A percentile compares a stretch with the other conserved stretches of the same genome.
phyloP scores from a whole-genome alignment of 2,888 invertebrate species.

The Nymphalis c-album region DNA sequence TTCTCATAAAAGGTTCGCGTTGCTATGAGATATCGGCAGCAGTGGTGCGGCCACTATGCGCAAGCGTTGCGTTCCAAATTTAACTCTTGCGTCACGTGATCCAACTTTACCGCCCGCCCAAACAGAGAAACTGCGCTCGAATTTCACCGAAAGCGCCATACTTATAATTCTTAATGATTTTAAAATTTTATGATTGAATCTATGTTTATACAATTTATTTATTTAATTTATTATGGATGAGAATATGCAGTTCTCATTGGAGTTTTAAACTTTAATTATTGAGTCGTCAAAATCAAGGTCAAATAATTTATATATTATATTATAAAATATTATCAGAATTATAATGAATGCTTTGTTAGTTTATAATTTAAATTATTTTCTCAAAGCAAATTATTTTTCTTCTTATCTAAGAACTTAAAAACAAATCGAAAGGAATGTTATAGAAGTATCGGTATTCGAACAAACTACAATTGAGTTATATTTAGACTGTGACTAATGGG shows the following conservation, averaged over 20 bases:
- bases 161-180: constrained; percentile 35
- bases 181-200: constrained; percentile 10
- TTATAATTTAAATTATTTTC: too few relatives aligned
- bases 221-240: neutral
- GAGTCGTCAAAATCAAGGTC: constrained; percentile 33
- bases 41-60: constrained; percentile 63
- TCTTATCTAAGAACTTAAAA: too few relatives aligned
- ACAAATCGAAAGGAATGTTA: constrained; percentile 1
- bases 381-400: too few relatives aligned
- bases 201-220: neutral
- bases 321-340: too few relatives aligned
- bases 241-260: neutral
- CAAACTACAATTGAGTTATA: constrained; percentile 65
- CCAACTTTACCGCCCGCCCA: constrained; percentile 74
- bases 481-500: constrained; percentile 72
- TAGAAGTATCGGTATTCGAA: constrained; percentile 56
- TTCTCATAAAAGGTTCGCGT: constrained; percentile 77
- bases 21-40: constrained; percentile 63
- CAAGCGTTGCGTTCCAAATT: constrained; percentile 74
- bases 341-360: neutral
- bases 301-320: too few relatives aligned
- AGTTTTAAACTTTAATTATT: constrained; percentile 8
- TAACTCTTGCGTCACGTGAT: constrained; percentile 75
- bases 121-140: constrained; percentile 79
- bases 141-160: constrained; percentile 65